Evolutionary conservation across 1,140 invertebrate genomes (phyloP).

Genomic region (Piezodorus guildinii): DNA sequence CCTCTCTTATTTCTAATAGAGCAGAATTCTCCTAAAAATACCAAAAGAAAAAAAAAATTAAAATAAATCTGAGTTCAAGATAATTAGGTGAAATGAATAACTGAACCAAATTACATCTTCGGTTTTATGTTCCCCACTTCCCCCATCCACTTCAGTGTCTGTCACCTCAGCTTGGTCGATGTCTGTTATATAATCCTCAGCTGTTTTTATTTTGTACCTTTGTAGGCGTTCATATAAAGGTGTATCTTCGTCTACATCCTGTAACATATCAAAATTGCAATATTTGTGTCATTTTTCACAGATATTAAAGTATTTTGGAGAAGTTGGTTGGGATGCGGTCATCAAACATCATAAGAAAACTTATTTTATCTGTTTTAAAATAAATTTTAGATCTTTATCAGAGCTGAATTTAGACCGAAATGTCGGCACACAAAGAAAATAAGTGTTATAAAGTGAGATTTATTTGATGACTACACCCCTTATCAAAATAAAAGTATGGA

Average conservation of each 20-base stretch:
- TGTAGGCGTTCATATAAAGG: constrained; percentile 21
- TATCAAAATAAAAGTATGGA: too few relatives aligned
- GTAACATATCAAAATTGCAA: not conserved
- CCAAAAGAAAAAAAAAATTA: constrained; percentile 6
- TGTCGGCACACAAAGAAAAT: too few relatives aligned
- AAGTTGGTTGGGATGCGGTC: too few relatives aligned
- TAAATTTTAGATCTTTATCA: too few relatives aligned
- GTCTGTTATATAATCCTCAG: constrained; percentile 28
- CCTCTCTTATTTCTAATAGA: constrained; percentile 20
- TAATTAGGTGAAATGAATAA: not conserved
- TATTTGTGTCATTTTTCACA: too few relatives aligned
- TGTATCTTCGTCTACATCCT: constrained; percentile 23
- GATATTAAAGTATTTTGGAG: too few relatives aligned
- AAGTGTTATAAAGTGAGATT: too few relatives aligned
- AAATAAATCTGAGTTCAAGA: not conserved
- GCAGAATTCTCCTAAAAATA: constrained; percentile 3
- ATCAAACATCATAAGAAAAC: too few relatives aligned
- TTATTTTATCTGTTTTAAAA: too few relatives aligned
- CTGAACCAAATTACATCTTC: constrained; percentile 1
- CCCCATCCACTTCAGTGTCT: constrained; percentile 20
- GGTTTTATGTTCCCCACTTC: constrained; percentile 10
- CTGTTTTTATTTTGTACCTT: constrained; percentile 24
- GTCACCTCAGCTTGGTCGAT: constrained; percentile 26
- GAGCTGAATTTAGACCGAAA: too few relatives aligned
- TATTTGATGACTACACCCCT: too few relatives aligned